Percentiles rank a stretch among this genome's conserved stretches.
Evolutionary conservation across 2,797 vertebrate genomes (phyloP).

Genomic region (Hybognathus amarus): DNA sequence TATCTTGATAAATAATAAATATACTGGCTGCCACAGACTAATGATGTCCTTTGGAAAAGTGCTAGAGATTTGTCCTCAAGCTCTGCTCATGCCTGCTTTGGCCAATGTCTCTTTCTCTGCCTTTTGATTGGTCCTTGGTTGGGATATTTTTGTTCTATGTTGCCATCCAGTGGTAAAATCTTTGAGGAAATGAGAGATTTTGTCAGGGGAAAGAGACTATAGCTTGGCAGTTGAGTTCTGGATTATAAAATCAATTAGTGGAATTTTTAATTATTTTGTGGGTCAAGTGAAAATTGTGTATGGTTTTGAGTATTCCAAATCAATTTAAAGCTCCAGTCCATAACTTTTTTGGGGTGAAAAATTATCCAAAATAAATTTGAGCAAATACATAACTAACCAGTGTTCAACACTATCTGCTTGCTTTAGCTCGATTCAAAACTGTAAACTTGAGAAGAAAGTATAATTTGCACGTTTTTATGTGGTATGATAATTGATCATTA

Average conservation of each 20-base stretch:
- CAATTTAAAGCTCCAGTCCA: neutral
- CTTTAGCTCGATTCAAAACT: too few species aligned
- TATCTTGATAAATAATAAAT: neutral
- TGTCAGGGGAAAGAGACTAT: slow-evolving; percentile 1
- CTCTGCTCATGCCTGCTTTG: slow-evolving; percentile 6
- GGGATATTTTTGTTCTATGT: slow-evolving; percentile 62
- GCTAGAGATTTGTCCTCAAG: slow-evolving; percentile 6
- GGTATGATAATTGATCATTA: too few species aligned
- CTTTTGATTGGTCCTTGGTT: slow-evolving; percentile 51
- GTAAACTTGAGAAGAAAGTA: too few species aligned
- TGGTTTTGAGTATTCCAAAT: neutral
- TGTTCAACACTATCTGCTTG: too few species aligned
- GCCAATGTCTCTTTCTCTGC: neutral
- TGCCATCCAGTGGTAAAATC: slow-evolving; percentile 63
- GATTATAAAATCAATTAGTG: neutral
- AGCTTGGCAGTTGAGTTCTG: neutral
- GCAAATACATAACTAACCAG: too few species aligned
- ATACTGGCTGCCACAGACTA: neutral
- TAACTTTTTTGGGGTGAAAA: too few species aligned
- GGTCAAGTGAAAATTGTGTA: neutral
- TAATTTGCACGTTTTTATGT: too few species aligned
- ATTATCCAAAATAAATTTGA: too few species aligned
- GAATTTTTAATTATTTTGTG: neutral
- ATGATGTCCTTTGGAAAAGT: too few species aligned
- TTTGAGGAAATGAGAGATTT: slow-evolving; percentile 38